Evolutionary conservation across 2,888 invertebrate genomes (phyloP), one percentile per base, ranked within the genome.

Genomic region (Chymomyza fuscimana): DNA sequence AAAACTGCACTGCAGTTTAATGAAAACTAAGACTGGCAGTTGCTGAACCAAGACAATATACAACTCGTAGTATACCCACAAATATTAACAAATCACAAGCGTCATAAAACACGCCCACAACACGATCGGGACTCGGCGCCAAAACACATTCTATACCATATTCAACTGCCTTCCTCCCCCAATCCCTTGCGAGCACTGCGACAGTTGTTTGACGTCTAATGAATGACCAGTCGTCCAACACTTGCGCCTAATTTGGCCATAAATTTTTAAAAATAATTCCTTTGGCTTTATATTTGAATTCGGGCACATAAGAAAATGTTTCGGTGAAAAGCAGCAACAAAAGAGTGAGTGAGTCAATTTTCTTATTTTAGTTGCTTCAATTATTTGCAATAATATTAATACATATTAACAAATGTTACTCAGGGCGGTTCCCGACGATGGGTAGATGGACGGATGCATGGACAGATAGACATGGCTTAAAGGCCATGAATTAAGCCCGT

Each of bases 201-300:
- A 25, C 65, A 67, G 78, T 70, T 72, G 69, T 73, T 32, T 70
- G 67, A 72, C 74, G 71, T 73, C 76, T 72, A 32, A 32, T 32
- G 32, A 32, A 1, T 46, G 70, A 76, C 74, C 70, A 67, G 19
- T 61, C 61, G 56, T 15, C 25, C 56, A 63, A 65, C 80, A 80
- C 71, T 82, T 84, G 78, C 46, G 65, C 70, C 65, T 32, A 83
- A 87, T 88, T 87, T 87, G 87, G 87, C 86, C 74, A 86, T 87
- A 87, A 86, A 87, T 82, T 82, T 60, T 36, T 50, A 68, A 59
- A 68, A 70, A 67, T 77, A 54, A n/a, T 67, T 79, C 29, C 22
- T 46, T 65, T 63, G 15, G 22, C 58, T 60, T 40, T 56, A 46
- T n/a, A 40, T 60, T 15, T 25, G 56, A 56, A 19, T 16, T 19